Evolutionary conservation across 2,797 vertebrate genomes (phyloP).

Genomic region (Acanthurus leucopareius): DNA sequence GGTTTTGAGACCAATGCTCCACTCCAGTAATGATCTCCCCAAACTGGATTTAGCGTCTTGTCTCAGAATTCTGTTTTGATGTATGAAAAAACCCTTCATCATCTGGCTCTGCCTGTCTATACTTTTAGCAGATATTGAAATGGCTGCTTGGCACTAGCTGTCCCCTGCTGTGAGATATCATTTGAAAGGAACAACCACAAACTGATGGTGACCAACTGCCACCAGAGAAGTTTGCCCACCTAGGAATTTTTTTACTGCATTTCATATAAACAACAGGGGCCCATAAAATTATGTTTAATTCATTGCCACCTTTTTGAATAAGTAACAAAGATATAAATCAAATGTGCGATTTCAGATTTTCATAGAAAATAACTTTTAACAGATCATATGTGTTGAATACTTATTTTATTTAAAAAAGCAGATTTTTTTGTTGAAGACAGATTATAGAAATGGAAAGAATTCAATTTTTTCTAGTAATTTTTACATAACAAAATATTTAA

Average conservation of each 20-base stretch:
- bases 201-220: conserved; percentile 51
- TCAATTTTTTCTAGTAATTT: no score
- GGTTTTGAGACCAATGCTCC: conserved; percentile 33
- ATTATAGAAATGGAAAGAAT: not conserved
- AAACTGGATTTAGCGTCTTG: conserved; percentile 28
- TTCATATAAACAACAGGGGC: conserved; percentile 7
- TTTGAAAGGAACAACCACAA: conserved; percentile 64
- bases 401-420: no score
- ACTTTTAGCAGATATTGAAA: conserved; percentile 61
- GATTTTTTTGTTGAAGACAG: not conserved
- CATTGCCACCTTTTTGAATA: not conserved
- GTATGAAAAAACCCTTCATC: conserved; percentile 65
- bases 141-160: conserved; percentile 50
- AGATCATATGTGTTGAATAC: not conserved
- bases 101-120: conserved; percentile 43
- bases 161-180: conserved; percentile 71
- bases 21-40: conserved; percentile 55
- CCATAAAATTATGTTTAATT: conserved; percentile 2
- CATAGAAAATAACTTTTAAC: not conserved
- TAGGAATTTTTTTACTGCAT: conserved; percentile 48
- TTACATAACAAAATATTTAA: no score
- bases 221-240: conserved; percentile 52
- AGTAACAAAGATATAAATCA: conserved; percentile 10
- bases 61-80: conserved; percentile 53
- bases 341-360: conserved; percentile 13